Evolutionary conservation across 2,113 vertebrate genomes (phyloP).

Genomic region (Capreolus pygargus): DNA sequence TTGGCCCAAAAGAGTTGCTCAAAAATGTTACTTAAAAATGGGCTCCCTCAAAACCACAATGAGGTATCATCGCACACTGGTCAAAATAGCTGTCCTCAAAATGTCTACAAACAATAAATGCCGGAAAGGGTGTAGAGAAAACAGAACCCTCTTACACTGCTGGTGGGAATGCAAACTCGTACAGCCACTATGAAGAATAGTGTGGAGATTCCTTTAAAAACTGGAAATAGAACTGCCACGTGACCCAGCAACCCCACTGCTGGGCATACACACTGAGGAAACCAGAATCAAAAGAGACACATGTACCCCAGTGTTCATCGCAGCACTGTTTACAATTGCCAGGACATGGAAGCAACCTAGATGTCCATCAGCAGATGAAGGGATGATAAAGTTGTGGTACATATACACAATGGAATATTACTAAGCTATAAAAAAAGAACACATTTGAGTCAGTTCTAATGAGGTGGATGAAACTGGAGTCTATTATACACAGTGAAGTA

Average conservation of each 20-base stretch:
- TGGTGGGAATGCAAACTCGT: not conserved
- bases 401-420: not conserved
- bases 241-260: not conserved
- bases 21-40: not conserved
- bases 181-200: not conserved
- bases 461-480: not conserved
- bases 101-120: not conserved
- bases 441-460: not conserved
- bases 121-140: not conserved
- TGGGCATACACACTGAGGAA: not conserved
- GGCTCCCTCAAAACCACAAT: not conserved
- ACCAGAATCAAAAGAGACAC: not conserved
- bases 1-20: not conserved
- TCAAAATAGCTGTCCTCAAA: not conserved
- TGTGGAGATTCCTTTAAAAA: not conserved
- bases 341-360: not conserved
- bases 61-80: not conserved
- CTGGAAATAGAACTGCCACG: not conserved
- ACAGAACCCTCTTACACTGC: not conserved
- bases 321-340: not conserved
- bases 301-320: not conserved
- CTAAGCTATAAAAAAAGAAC: not conserved
- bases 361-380: not conserved
- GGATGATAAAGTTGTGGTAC: not conserved
- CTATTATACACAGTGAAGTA: not conserved